Conservation (phyloP, 2,113 vertebrate species). For the Egretta garzetta region DNA sequence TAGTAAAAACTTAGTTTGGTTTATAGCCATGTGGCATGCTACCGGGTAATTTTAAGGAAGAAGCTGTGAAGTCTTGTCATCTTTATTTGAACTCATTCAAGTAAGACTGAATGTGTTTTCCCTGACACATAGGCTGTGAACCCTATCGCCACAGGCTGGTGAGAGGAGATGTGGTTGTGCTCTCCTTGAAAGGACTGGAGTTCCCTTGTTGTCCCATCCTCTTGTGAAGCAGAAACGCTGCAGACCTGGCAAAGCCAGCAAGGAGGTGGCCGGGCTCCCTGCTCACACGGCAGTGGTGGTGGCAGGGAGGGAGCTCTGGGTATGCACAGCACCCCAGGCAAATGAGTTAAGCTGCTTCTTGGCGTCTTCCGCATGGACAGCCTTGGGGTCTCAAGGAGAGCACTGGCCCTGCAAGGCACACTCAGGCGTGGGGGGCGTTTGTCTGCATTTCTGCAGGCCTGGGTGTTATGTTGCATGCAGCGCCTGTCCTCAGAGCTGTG, state of each 20-base stretch:
- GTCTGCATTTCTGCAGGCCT: not conserved
- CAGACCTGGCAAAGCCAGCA: accelerated
- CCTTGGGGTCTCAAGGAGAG: no score
- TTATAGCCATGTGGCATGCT: not conserved
- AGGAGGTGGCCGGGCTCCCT: not conserved
- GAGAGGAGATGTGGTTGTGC: not conserved
- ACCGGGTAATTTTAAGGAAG: not conserved
- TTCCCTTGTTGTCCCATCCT: not conserved
- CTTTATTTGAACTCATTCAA: not conserved
- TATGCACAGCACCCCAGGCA: not conserved
- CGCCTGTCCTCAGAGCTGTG: not conserved
- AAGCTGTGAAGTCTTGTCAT: not conserved
- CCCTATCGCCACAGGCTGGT: not conserved
- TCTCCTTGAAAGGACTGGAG: not conserved
- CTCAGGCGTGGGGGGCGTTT: not conserved
- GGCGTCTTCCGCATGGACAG: accelerated
- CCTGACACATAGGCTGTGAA: not conserved
- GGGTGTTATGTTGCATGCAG: accelerated
- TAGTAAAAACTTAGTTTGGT: not conserved
- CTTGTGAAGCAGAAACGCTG: not conserved
- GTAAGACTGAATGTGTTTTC: not conserved
- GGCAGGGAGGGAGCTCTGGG: not conserved
- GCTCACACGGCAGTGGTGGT: accelerated
- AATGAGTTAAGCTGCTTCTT: not conserved
- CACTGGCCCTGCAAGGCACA: accelerated